A percentile compares a stretch with the other conserved stretches of the same genome.
These are phyloP conservation scores for Ctenopoma multispine DNA, from an alignment of 2,797 vertebrate species.

Conservation along the genomic window DNA sequence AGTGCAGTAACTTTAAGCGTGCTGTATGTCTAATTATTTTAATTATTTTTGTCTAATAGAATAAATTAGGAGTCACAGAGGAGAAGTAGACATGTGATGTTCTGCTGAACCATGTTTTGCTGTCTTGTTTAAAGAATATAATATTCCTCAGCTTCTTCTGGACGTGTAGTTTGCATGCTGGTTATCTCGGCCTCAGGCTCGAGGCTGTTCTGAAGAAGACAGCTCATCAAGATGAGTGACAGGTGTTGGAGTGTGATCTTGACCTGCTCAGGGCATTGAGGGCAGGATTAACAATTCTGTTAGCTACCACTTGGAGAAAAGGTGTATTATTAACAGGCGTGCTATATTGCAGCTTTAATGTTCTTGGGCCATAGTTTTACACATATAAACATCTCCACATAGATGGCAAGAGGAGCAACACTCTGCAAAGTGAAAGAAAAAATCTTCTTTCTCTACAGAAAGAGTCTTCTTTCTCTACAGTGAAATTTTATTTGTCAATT, in stretches of 20 bases:
- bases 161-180: constrained; percentile 11
- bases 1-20: no score
- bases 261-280: constrained; percentile 35
- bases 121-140: background rate
- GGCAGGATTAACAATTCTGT: constrained; percentile 40
- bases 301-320: constrained; percentile 8
- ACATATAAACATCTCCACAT: constrained; percentile 2
- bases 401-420: constrained; percentile 7
- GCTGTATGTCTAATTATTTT: no score
- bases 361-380: background rate
- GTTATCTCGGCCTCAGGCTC: constrained; percentile 25
- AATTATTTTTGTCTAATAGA: no score
- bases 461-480: no score
- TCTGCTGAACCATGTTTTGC: background rate
- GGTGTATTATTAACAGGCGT: constrained; percentile 28
- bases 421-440: background rate
- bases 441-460: no score
- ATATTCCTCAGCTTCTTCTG: background rate
- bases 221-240: constrained; percentile 43
- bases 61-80: no score
- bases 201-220: constrained; percentile 16
- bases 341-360: constrained; percentile 7
- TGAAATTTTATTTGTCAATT: no score
- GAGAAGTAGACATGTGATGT: background rate
- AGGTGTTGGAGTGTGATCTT: constrained; percentile 34